These are phyloP conservation scores for Limenitis camilla DNA, from an alignment of 2,888 invertebrate genomes.

Conservation along the genomic window DNA sequence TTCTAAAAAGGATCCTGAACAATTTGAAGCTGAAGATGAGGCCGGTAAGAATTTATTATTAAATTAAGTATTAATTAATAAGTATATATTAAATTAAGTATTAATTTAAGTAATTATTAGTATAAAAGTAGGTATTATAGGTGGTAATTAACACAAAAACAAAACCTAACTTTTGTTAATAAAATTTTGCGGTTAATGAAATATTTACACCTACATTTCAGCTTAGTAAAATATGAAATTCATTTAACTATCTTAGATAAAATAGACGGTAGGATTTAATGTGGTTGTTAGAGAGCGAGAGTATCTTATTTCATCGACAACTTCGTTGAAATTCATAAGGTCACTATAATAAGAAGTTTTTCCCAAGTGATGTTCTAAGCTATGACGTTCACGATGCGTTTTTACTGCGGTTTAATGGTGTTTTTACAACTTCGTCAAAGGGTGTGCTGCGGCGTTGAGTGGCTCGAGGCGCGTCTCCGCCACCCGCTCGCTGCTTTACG, in stretches of 20 bases:
- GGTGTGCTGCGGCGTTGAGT: constrained; percentile 49
- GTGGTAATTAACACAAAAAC: too few relatives aligned
- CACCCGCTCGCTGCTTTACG: constrained; percentile 59
- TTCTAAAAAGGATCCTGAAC: constrained; percentile 31
- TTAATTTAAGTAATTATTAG: too few relatives aligned
- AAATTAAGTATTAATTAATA: background rate
- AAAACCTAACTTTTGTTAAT: too few relatives aligned
- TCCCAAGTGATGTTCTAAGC: constrained; percentile 31
- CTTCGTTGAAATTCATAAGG: constrained; percentile 74
- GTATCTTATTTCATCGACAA: constrained; percentile 47
- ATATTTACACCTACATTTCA: too few relatives aligned
- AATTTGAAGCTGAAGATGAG: constrained; percentile 35
- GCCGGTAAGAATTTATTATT: constrained; percentile 32
- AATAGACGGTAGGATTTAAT: constrained; percentile 32
- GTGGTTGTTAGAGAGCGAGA: constrained; percentile 35
- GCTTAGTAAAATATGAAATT: too few relatives aligned
- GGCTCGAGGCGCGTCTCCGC: constrained; percentile 33
- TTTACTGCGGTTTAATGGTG: constrained; percentile 73
- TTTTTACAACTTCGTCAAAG: constrained; percentile 73
- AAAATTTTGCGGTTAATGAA: too few relatives aligned
- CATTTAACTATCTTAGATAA: background rate
- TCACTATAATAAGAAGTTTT: constrained; percentile 61
- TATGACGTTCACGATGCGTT: constrained; percentile 60
- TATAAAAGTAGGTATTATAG: too few relatives aligned
- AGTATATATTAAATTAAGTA: too few relatives aligned